phyloP scores from a whole-genome alignment of 2,888 invertebrate genomes.

The Latheticus oryzae region DNA sequence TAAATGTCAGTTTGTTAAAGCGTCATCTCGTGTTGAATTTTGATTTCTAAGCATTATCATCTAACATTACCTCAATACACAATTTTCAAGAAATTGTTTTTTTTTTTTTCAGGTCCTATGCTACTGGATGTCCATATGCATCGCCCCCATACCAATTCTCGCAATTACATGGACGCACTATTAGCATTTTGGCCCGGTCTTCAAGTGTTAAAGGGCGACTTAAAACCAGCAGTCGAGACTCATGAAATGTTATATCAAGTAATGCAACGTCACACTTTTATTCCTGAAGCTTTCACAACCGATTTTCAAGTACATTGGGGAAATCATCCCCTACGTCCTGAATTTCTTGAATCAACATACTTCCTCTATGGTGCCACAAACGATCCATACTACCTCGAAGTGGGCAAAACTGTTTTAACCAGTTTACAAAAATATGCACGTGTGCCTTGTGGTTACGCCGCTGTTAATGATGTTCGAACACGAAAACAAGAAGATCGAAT shows the following conservation, averaged over 20 bases:
- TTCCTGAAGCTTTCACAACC: slow-evolving; percentile 98
- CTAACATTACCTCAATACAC: neutral
- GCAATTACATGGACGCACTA: slow-evolving; percentile 97
- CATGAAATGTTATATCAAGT: slow-evolving; percentile 99
- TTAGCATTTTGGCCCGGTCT: slow-evolving; percentile 99
- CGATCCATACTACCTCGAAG: slow-evolving; percentile 94
- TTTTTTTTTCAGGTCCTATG: slow-evolving; percentile 76
- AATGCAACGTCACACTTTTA: slow-evolving; percentile 96
- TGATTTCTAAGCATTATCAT: too few relatives aligned
- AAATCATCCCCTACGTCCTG: slow-evolving; percentile 95
- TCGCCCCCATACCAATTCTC: slow-evolving; percentile 91
- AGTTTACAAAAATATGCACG: slow-evolving; percentile 90
- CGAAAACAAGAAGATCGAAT: slow-evolving; percentile 94
- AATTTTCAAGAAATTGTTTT: slow-evolving; percentile 59
- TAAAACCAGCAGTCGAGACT: slow-evolving; percentile 97
- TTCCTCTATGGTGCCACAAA: slow-evolving; percentile 95
- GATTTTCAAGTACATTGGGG: slow-evolving; percentile 99
- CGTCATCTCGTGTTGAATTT: neutral
- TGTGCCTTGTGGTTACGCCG: slow-evolving; percentile 97
- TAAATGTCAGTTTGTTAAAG: neutral
- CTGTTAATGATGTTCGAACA: slow-evolving; percentile 70
- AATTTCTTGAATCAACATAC: slow-evolving; percentile 98
- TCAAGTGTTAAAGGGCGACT: slow-evolving; percentile 84
- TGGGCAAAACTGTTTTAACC: slow-evolving; percentile 88
- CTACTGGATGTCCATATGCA: slow-evolving; percentile 92